These are phyloP conservation scores for Ophion slaviceki DNA, from an alignment of 2,888 invertebrate genomes.

Conservation along the genomic window DNA sequence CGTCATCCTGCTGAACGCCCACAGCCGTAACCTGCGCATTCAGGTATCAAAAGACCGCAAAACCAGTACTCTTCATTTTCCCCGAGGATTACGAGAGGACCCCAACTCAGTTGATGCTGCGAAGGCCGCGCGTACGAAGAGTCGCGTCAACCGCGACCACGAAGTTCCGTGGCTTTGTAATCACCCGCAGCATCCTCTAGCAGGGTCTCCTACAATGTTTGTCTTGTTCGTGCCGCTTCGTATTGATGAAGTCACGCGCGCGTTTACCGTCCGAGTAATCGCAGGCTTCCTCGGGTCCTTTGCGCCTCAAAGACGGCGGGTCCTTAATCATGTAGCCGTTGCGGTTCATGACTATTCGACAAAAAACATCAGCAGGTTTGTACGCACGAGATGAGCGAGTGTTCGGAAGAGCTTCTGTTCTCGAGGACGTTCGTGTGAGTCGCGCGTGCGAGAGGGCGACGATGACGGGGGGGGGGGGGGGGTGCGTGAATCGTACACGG, in stretches of 20 bases:
- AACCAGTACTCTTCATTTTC: background rate
- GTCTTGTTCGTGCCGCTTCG: background rate
- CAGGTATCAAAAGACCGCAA: background rate
- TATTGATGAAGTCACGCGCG: background rate
- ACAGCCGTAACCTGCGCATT: background rate
- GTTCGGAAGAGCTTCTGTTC: conserved; percentile 12
- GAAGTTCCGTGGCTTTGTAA: background rate
- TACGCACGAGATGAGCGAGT: background rate
- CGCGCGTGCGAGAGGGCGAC: conserved; percentile 7
- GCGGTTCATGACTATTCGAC: background rate
- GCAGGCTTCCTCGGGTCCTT: background rate
- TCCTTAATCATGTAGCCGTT: background rate
- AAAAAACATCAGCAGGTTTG: background rate
- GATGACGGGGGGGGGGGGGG: background rate
- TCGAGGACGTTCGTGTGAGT: conserved; percentile 22
- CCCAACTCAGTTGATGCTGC: background rate
- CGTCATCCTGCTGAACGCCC: too few species aligned
- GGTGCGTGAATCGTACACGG: conserved; percentile 49
- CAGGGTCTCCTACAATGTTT: background rate
- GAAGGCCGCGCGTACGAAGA: background rate
- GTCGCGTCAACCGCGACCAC: background rate
- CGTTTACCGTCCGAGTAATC: background rate
- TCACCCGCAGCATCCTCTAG: background rate
- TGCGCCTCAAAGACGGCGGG: background rate
- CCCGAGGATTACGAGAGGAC: too few species aligned